Base-by-base conservation (phyloP, 2,797 vertebrate species). In the Crypturellus tataupa region DNA sequence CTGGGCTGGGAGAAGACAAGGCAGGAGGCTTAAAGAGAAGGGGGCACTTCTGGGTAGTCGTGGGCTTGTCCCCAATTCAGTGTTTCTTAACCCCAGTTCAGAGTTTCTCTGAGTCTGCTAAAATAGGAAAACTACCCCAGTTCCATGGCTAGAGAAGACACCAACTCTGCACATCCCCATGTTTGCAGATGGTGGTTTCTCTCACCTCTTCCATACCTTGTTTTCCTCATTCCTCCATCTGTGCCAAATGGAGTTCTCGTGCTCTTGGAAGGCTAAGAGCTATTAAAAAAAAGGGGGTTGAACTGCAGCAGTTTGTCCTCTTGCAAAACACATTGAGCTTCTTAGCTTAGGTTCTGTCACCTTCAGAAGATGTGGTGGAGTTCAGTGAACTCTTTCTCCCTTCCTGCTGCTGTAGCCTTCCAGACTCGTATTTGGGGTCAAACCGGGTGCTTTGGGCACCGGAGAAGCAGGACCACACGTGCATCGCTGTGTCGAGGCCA, bases 351-450 rank as follows among this genome's bases (percentile, higher is more conserved):
- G 7, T 37, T 89, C 75, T 87, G 3, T 24, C 44, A 17, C 31
- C 65, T 80, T 44, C 58, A 5, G 65, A 31, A 89, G 11, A 24
- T 56, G 29, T 6, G 33, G 37, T 65, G 1, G 0, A 67, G 19
- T 85, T 21, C 12, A 40, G 18, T 33, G 37, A 37, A 37, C 37
- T 53, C 35, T n/a, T 87, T 39, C 56, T 79, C 18, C 21, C 8
- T 89, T 40, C 11, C 44, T 27, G 14, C 12, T 6, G 19, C 10
- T 6, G 2, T 4, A 6, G 4, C 31, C 1, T 0, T 27, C 42
- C 73, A 18, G 70, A 10, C 46, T 69, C 35, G 71, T 27, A 10
- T 77, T 71, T 7, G 19, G 25, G 56, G 72, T 68, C 60, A 49
- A 1, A 0, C 55, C 40, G 19, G 56, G 39, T 3, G 9, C 29